phyloP scores from a whole-genome alignment of 2,888 invertebrate genomes.

The Villa cingulata region DNA sequence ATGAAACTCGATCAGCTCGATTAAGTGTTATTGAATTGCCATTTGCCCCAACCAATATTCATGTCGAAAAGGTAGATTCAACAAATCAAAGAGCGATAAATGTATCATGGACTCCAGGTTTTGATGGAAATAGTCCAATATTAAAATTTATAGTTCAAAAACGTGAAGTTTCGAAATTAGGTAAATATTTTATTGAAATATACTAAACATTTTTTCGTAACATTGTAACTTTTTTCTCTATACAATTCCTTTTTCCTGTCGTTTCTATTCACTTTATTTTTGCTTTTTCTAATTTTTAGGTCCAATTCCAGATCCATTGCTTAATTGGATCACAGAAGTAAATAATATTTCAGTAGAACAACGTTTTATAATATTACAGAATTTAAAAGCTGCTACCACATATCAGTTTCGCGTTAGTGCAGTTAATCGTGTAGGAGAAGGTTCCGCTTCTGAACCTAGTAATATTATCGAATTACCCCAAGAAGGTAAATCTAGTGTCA shows the following conservation, averaged over 20 bases:
- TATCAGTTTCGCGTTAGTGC: slow-evolving; percentile 97
- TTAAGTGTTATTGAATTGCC: slow-evolving; percentile 89
- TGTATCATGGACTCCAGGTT: slow-evolving; percentile 89
- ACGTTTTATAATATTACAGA: slow-evolving; percentile 66
- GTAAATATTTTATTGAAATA: slow-evolving; percentile 38
- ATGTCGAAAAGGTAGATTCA: slow-evolving; percentile 54
- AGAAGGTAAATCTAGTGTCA: slow-evolving; percentile 74
- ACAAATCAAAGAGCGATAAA: slow-evolving; percentile 66
- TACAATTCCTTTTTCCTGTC: slow-evolving; percentile 7
- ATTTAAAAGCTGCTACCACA: slow-evolving; percentile 83
- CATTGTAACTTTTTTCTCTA: slow-evolving; percentile 14
- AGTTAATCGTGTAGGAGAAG: slow-evolving; percentile 91
- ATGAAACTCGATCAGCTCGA: slow-evolving; percentile 75
- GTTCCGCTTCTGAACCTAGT: slow-evolving; percentile 78
- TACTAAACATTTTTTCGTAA: too few species aligned
- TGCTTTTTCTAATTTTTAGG: slow-evolving; percentile 42
- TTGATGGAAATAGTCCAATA: slow-evolving; percentile 94
- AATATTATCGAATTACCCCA: slow-evolving; percentile 85
- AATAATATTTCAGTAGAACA: slow-evolving; percentile 70
- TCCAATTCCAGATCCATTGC: slow-evolving; percentile 68
- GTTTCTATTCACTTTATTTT: slow-evolving; percentile 10
- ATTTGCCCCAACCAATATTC: slow-evolving; percentile 78
- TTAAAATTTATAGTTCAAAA: slow-evolving; percentile 85
- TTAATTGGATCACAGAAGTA: slow-evolving; percentile 80
- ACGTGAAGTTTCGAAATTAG: slow-evolving; percentile 74